phyloP scores from a whole-genome alignment of 2,797 vertebrate species.

The Sparidentex hasta region DNA sequence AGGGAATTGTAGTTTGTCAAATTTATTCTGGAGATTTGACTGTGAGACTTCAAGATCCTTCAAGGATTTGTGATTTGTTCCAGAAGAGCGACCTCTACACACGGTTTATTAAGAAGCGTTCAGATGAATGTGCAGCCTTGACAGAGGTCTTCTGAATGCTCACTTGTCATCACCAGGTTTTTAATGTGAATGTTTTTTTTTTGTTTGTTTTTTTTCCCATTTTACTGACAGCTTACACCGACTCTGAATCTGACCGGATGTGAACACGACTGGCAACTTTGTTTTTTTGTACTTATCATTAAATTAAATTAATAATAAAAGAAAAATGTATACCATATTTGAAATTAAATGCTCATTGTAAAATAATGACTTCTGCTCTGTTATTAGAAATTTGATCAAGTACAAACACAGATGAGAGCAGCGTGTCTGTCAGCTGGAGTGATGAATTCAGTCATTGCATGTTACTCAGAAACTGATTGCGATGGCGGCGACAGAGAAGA shows the following conservation, averaged over 20 bases:
- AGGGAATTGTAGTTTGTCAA: too few relatives aligned
- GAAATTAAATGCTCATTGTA: background rate
- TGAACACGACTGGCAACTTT: background rate
- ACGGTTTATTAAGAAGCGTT: background rate
- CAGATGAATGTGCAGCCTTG: background rate
- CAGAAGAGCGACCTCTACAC: background rate
- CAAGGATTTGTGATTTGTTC: too few relatives aligned
- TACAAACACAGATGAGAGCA: background rate
- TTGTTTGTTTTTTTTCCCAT: background rate
- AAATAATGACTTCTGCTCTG: background rate
- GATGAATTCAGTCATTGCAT: background rate
- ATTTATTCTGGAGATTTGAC: too few relatives aligned
- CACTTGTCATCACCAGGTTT: background rate
- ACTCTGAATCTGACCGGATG: background rate
- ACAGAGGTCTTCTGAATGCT: background rate
- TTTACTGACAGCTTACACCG: background rate
- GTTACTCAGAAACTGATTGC: background rate
- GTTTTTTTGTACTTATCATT: too few relatives aligned
- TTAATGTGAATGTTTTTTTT: background rate
- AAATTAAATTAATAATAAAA: background rate
- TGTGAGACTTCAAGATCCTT: too few relatives aligned
- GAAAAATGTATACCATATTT: background rate
- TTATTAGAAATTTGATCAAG: background rate
- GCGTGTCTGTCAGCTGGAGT: background rate
- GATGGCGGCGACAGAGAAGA: background rate